These are phyloP conservation scores for Phalloptychus januarius DNA, from an alignment of 2,797 vertebrate species.

Conservation along the genomic window DNA sequence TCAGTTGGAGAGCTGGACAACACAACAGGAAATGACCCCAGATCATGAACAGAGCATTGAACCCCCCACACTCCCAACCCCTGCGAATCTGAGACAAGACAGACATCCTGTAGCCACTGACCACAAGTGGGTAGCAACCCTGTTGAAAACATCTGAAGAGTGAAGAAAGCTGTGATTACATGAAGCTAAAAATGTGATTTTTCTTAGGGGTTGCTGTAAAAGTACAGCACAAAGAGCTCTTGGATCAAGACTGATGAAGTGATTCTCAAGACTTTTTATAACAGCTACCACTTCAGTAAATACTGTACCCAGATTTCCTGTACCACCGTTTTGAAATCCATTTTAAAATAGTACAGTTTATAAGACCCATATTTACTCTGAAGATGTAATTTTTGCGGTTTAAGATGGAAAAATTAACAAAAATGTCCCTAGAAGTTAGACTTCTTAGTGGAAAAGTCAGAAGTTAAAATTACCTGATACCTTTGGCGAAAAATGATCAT, in stretches of 20 bases:
- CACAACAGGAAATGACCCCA: conserved; percentile 4
- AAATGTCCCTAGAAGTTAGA: neutral
- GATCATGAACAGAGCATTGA: neutral
- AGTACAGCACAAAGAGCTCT: neutral
- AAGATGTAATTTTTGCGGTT: neutral
- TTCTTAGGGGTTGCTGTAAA: neutral
- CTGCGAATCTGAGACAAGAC: neutral
- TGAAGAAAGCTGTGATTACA: neutral
- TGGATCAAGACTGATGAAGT: neutral
- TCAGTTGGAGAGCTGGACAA: neutral
- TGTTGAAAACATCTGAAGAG: neutral
- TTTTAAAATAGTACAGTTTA: neutral
- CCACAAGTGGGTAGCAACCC: neutral
- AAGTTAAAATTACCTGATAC: neutral
- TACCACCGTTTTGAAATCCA: neutral
- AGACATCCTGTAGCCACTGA: neutral
- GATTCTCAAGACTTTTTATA: neutral
- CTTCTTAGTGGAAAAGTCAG: neutral
- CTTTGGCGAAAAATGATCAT: neutral
- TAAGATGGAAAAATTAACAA: neutral
- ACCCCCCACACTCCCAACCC: neutral
- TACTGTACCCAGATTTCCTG: neutral
- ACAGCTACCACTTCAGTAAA: neutral
- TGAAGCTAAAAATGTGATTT: neutral
- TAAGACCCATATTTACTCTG: neutral